Evolutionary conservation across 2,888 invertebrate species (phyloP).

Genomic region (Horisme vitalbata): DNA sequence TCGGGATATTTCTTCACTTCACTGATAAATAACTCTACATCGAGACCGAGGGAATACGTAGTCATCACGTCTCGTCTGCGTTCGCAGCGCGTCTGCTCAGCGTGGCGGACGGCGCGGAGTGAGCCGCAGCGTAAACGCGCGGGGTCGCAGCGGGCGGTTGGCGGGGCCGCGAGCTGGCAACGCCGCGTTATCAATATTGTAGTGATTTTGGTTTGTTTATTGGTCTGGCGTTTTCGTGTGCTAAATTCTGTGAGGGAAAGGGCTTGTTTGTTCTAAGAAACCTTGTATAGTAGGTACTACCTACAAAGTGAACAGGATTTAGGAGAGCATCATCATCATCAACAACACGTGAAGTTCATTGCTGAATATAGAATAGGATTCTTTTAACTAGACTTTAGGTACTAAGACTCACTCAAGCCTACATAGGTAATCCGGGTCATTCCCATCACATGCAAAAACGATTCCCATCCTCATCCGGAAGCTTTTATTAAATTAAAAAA

Average conservation of each 20-base stretch:
- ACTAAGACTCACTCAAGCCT: no score
- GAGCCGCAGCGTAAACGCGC: conserved; percentile 58
- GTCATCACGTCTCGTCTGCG: conserved; percentile 40
- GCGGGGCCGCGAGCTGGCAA: conserved; percentile 47
- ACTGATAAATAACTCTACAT: conserved; percentile 55
- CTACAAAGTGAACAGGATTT: no score
- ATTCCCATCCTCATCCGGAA: no score
- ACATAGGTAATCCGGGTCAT: no score
- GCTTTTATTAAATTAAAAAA: no score
- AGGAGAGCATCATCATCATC: no score
- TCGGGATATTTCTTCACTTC: conserved; percentile 63
- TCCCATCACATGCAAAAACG: no score
- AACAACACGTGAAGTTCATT: no score
- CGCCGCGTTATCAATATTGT: conserved; percentile 40
- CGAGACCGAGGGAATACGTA: conserved; percentile 46
- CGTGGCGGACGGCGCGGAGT: conserved; percentile 47
- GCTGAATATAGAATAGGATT: no score
- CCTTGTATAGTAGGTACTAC: no score
- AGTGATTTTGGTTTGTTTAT: not conserved
- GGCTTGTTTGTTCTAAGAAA: no score
- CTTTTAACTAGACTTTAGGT: no score
- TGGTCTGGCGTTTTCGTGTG: not conserved
- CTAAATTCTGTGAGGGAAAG: not conserved
- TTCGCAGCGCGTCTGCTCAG: conserved; percentile 41
- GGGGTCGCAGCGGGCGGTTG: conserved; percentile 55